A percentile compares a stretch with the other conserved stretches of the same genome.
These are phyloP conservation scores for Lagodon rhomboides DNA, from an alignment of 2,797 vertebrate genomes.

Conservation along the genomic window DNA sequence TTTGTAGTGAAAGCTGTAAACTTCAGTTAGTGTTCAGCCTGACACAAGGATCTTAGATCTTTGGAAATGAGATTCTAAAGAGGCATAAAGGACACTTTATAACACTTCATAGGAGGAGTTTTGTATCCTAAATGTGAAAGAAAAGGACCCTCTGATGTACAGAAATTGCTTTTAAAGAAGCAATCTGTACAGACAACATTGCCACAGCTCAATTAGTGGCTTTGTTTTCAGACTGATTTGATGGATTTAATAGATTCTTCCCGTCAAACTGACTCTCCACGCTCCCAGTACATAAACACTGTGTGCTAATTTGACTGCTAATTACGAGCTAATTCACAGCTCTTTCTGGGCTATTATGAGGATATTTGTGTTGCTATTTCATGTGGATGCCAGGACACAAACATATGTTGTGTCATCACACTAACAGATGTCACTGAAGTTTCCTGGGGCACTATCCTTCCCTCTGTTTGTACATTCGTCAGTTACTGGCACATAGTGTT, in stretches of 20 bases:
- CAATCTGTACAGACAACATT: not conserved
- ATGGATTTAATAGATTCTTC: conserved; percentile 35
- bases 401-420: conserved; percentile 34
- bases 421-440: conserved; percentile 3
- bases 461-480: not conserved
- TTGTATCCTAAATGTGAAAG: not conserved
- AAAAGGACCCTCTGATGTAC: not conserved
- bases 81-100: not conserved
- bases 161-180: not conserved
- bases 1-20: not conserved
- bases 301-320: conserved; percentile 57
- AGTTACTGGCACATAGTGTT: not conserved
- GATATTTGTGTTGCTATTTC: conserved; percentile 22
- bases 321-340: conserved; percentile 42
- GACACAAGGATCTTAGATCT: not conserved
- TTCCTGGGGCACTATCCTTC: not conserved
- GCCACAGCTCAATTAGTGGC: conserved; percentile 14
- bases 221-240: conserved; percentile 37
- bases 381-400: conserved; percentile 33
- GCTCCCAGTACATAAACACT: conserved; percentile 21
- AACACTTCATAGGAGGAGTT: not conserved
- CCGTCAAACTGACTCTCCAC: conserved; percentile 19
- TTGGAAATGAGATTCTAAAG: not conserved
- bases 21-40: not conserved
- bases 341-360: conserved; percentile 26